Evolutionary conservation across 2,113 vertebrate species (phyloP).

Genomic region (Egretta garzetta): DNA sequence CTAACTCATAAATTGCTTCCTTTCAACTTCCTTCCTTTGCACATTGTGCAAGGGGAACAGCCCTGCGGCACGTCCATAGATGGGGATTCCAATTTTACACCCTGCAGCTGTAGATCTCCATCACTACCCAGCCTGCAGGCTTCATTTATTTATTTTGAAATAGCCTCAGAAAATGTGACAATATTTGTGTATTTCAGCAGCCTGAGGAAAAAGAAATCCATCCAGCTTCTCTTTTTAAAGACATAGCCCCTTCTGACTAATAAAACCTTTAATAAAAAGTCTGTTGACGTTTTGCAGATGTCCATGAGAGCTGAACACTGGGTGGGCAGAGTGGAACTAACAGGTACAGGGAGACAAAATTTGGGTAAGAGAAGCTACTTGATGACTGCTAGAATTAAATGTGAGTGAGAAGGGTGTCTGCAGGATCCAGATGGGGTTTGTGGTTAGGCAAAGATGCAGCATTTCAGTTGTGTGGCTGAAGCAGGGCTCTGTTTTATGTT

Average conservation of each 20-base stretch:
- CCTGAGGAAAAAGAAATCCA: neutral
- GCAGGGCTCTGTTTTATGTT: neutral
- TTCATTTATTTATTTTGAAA: slow-evolving; percentile 10
- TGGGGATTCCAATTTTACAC: slow-evolving; percentile 53
- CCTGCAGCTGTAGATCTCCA: slow-evolving; percentile 29
- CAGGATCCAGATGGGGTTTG: neutral
- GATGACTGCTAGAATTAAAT: neutral
- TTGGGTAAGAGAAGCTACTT: neutral
- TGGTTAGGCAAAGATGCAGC: neutral
- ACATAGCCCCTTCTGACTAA: neutral
- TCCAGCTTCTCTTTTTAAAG: neutral
- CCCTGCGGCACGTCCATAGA: neutral
- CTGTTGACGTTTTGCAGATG: neutral
- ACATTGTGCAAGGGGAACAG: slow-evolving; percentile 49
- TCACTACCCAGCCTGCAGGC: neutral
- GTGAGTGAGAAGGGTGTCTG: neutral
- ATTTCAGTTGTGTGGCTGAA: neutral
- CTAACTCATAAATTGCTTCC: slow-evolving; percentile 72
- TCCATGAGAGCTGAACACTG: neutral
- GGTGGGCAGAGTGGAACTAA: neutral
- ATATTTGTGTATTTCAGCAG: slow-evolving; percentile 2
- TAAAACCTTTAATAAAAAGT: neutral
- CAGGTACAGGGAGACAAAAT: neutral
- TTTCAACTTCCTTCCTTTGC: slow-evolving; percentile 68
- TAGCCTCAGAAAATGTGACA: neutral